These are phyloP conservation scores for Pasiphila rectangulata DNA, from an alignment of 2,888 invertebrate genomes.

Conservation along the genomic window DNA sequence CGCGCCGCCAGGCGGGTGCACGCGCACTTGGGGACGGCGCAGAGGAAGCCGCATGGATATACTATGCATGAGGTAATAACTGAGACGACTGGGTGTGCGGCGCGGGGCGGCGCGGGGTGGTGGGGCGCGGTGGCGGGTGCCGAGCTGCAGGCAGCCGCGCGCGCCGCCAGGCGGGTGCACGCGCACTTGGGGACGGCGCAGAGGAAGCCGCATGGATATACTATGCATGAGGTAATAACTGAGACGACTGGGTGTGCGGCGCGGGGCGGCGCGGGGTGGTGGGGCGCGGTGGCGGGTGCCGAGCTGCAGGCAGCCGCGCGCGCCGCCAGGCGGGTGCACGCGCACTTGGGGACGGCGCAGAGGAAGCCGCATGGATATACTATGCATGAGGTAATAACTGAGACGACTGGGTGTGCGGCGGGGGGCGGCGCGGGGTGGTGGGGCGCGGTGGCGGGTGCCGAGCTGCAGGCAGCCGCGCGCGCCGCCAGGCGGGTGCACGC, in stretches of 20 bases:
- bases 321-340: conserved; percentile 51
- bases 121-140: conserved; percentile 56
- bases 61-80: conserved; percentile 42
- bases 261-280: conserved; percentile 48
- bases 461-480: conserved; percentile 51
- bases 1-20: conserved; percentile 50
- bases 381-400: conserved; percentile 44
- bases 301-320: conserved; percentile 54
- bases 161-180: conserved; percentile 51
- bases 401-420: conserved; percentile 42
- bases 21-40: conserved; percentile 36
- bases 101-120: conserved; percentile 45
- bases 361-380: neutral
- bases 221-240: conserved; percentile 43
- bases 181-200: conserved; percentile 33
- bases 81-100: conserved; percentile 44
- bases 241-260: conserved; percentile 43
- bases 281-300: conserved; percentile 53
- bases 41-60: neutral
- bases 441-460: conserved; percentile 53
- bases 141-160: conserved; percentile 54
- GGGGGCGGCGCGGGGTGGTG: conserved; percentile 52
- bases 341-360: conserved; percentile 31
- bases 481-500: conserved; percentile 51
- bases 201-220: neutral